Conservation (phyloP, 2,113 vertebrate genomes). For the Himantopus leucocephalus region DNA sequence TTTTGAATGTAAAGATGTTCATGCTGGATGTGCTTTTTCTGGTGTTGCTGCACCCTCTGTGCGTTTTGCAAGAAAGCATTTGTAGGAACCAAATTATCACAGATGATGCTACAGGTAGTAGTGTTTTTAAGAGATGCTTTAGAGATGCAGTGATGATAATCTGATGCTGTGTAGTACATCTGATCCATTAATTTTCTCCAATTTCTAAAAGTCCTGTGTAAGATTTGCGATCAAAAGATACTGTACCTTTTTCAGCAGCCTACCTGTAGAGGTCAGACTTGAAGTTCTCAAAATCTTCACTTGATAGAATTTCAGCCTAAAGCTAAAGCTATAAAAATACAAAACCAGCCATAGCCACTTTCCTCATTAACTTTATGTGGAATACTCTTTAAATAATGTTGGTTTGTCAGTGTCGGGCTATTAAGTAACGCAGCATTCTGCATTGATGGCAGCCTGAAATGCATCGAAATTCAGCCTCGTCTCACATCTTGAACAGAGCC, state of each 20-base stretch:
- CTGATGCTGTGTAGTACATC: neutral
- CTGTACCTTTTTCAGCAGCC: conserved; percentile 30
- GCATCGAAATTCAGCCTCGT: neutral
- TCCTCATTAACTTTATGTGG: neutral
- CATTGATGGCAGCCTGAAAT: neutral
- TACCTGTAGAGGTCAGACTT: conserved; percentile 85
- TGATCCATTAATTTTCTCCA: neutral
- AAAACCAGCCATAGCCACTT: neutral
- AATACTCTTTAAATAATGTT: neutral
- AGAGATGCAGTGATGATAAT: neutral
- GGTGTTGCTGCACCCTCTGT: neutral
- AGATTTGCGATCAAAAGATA: neutral
- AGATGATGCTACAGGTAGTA: neutral
- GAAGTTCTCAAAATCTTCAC: conserved; percentile 57
- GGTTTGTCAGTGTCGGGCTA: neutral
- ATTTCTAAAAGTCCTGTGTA: neutral
- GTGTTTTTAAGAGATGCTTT: neutral
- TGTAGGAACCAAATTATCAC: neutral
- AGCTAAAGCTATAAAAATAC: neutral
- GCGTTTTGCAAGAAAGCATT: neutral
- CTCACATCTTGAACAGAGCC: neutral
- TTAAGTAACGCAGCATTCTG: neutral
- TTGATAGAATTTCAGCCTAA: neutral
- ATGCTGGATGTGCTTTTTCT: neutral
- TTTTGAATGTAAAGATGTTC: neutral